Evolutionary conservation across 1,140 invertebrate genomes (phyloP).

Genomic region (Harpegnathos saltator): DNA sequence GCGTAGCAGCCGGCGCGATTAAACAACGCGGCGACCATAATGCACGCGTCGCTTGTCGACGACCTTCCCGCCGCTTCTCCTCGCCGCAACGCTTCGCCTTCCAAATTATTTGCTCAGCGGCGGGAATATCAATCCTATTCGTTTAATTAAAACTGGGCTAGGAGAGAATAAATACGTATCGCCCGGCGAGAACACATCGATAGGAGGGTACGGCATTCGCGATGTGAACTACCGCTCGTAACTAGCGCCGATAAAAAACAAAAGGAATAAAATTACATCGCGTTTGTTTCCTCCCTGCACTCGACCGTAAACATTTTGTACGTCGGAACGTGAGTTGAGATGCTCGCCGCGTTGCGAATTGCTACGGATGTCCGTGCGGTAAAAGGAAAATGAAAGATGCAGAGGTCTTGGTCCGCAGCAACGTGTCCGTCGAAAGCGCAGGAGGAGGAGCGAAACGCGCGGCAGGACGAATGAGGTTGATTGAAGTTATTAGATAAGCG

Average conservation of each 20-base stretch:
- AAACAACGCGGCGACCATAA: conserved; percentile 44
- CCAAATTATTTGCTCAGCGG: conserved; percentile 18
- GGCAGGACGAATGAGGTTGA: background rate
- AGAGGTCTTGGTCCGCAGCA: too few relatives aligned
- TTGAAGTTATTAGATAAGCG: background rate
- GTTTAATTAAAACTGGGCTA: conserved; percentile 27
- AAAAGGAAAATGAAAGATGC: background rate
- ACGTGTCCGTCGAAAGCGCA: too few relatives aligned
- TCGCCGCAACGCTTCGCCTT: background rate
- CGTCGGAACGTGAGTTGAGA: too few relatives aligned
- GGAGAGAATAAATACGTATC: background rate
- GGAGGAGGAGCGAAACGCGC: background rate
- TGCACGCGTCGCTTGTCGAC: background rate
- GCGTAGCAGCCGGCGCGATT: conserved; percentile 55
- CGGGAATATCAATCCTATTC: conserved; percentile 16
- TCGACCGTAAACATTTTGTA: background rate
- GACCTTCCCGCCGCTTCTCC: background rate
- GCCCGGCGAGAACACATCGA: conserved; percentile 25
- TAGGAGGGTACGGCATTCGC: background rate
- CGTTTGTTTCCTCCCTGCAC: background rate
- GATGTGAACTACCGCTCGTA: background rate
- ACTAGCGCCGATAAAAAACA: too few relatives aligned
- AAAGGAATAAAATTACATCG: background rate
- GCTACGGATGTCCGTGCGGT: too few relatives aligned
- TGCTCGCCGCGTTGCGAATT: too few relatives aligned